Percentiles rank a stretch among this genome's conserved stretches.
phyloP scores from a whole-genome alignment of 2,888 invertebrate genomes.

The Teleiodes luculella region DNA sequence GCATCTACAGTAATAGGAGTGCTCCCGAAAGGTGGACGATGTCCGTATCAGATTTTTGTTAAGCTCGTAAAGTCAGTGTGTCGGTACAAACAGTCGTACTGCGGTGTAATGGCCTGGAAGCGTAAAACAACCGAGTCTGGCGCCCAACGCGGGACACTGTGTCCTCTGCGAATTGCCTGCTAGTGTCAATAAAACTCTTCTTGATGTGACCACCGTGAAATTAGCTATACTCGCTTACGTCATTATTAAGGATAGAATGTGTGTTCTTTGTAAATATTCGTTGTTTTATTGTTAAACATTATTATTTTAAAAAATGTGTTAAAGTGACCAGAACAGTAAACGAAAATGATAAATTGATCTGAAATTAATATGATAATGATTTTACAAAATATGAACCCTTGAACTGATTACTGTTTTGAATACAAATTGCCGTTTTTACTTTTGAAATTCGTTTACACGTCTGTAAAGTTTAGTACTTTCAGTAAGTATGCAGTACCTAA shows the following conservation, averaged over 20 bases:
- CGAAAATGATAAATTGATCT: no score
- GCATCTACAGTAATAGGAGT: conserved; percentile 25
- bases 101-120: conserved; percentile 34
- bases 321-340: no score
- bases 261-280: not conserved
- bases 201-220: not conserved
- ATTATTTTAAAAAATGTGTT: no score
- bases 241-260: not conserved
- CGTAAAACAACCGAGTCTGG: conserved; percentile 18
- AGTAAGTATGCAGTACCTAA: no score
- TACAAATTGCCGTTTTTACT: no score
- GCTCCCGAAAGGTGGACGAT: conserved; percentile 41
- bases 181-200: not conserved
- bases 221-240: not conserved
- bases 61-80: conserved; percentile 62
- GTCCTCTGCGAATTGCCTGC: not conserved
- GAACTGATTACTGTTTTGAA: no score
- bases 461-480: no score
- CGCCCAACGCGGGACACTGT: conserved; percentile 2
- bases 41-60: conserved; percentile 69
- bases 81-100: conserved; percentile 56
- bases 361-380: no score
- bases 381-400: no score
- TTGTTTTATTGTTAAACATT: no score
- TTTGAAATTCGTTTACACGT: no score